Conservation (phyloP, 2,888 invertebrate species). For the Abrostola tripartita region DNA sequence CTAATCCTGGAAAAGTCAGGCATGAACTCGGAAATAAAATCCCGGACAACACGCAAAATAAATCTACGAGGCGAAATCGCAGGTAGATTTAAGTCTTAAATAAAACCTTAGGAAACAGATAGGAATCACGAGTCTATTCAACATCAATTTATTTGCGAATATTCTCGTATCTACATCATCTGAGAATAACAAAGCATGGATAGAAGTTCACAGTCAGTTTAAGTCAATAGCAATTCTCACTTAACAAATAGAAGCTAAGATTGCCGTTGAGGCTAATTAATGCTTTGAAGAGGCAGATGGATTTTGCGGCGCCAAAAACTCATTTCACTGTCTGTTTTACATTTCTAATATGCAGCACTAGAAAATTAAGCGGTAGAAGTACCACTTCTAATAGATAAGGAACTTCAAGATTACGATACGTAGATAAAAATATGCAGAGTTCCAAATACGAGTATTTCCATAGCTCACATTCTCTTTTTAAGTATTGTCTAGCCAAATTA, state of each 20-base stretch:
- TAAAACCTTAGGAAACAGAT: no score
- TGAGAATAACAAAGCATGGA: background rate
- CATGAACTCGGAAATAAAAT: no score
- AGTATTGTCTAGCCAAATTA: no score
- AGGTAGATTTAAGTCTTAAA: no score
- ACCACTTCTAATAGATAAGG: background rate
- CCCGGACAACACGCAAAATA: no score
- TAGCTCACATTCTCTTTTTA: no score
- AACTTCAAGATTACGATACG: background rate
- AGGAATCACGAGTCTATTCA: no score
- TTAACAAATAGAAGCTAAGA: conserved; percentile 57
- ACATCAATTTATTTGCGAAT: no score
- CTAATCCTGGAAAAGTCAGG: no score
- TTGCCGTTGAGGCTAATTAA: conserved; percentile 67
- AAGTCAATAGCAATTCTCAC: conserved; percentile 52
- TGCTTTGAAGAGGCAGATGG: conserved; percentile 64
- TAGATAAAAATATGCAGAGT: no score
- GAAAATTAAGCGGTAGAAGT: conserved; percentile 15
- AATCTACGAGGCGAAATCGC: no score
- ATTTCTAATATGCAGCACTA: conserved; percentile 72
- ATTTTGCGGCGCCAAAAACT: conserved; percentile 70
- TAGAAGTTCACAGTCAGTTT: conserved; percentile 30
- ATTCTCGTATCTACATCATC: background rate
- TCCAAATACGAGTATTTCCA: no score
- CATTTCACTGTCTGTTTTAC: conserved; percentile 80